phyloP scores from a whole-genome alignment of 1,140 invertebrate genomes.

The Phortica variegata region DNA sequence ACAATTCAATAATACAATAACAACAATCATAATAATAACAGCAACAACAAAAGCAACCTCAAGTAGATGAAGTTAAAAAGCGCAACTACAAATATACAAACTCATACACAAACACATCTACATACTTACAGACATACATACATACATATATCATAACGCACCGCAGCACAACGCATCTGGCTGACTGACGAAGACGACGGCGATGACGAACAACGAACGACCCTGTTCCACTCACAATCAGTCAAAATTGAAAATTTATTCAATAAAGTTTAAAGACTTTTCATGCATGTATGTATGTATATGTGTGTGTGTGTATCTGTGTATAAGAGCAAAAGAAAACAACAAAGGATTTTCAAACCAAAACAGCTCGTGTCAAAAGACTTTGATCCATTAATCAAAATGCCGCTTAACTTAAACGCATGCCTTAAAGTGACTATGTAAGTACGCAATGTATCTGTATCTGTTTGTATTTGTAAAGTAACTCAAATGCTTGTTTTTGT shows the following conservation, averaged over 20 bases:
- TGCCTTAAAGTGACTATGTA: slow-evolving; percentile 17
- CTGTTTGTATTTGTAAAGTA: too few relatives aligned
- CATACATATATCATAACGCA: slow-evolving; percentile 41
- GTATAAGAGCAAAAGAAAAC: slow-evolving; percentile 45
- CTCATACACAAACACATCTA: background rate
- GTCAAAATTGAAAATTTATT: slow-evolving; percentile 58
- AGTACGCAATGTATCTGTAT: too few relatives aligned
- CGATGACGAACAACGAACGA: slow-evolving; percentile 45
- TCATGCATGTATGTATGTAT: background rate
- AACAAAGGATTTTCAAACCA: slow-evolving; percentile 55
- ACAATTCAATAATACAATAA: slow-evolving; percentile 55
- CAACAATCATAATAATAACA: slow-evolving; percentile 55
- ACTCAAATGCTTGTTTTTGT: slow-evolving; percentile 15
- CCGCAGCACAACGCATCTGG: slow-evolving; percentile 16
- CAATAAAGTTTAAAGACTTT: slow-evolving; percentile 38
- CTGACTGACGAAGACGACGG: slow-evolving; percentile 10
- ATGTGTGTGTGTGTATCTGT: slow-evolving; percentile 19
- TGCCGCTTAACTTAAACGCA: slow-evolving; percentile 25
- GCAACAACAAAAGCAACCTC: slow-evolving; percentile 34
- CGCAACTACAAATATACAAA: slow-evolving; percentile 22
- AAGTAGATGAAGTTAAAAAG: slow-evolving; percentile 22
- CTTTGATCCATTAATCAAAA: slow-evolving; percentile 58
- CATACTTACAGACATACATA: slow-evolving; percentile 30
- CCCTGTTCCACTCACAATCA: slow-evolving; percentile 56
- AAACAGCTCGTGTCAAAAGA: slow-evolving; percentile 58